Conservation (phyloP, 2,888 invertebrate species). For the Pediacus dermestoides region DNA sequence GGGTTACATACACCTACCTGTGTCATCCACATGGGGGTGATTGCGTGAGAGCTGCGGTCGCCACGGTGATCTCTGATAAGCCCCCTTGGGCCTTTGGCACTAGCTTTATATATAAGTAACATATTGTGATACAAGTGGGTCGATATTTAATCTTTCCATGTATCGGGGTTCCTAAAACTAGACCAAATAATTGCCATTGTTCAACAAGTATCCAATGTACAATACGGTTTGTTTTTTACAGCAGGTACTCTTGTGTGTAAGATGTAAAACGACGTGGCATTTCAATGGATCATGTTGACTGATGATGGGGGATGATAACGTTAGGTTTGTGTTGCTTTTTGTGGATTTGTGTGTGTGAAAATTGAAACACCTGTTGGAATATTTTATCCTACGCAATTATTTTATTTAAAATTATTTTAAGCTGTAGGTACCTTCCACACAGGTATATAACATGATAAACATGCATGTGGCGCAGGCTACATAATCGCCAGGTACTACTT, state of each 20-base stretch:
- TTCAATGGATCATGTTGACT: conserved; percentile 1
- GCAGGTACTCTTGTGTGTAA: background rate
- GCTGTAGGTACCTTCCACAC: no score
- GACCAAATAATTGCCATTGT: conserved; percentile 23
- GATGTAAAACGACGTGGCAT: background rate
- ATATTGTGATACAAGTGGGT: conserved; percentile 31
- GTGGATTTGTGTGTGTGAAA: background rate
- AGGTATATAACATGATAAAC: no score
- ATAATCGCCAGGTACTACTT: no score
- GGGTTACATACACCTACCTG: background rate
- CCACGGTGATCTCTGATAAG: conserved; percentile 33
- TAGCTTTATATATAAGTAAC: conserved; percentile 31
- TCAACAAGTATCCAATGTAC: conserved; percentile 4
- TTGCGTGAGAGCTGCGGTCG: conserved; percentile 39
- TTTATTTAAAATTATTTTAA: no score
- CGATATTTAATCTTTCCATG: conserved; percentile 22
- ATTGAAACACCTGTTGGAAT: conserved; percentile 10
- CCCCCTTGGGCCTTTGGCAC: conserved; percentile 25
- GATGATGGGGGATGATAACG: conserved; percentile 5
- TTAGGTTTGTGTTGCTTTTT: conserved; percentile 3
- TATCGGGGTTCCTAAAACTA: background rate
- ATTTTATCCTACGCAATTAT: no score
- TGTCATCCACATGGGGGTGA: no score
- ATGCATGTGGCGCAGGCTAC: no score
- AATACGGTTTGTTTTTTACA: conserved; percentile 2